These are phyloP conservation scores for Suncus etruscus DNA, from an alignment of 2,113 vertebrate genomes.

Conservation along the genomic window DNA sequence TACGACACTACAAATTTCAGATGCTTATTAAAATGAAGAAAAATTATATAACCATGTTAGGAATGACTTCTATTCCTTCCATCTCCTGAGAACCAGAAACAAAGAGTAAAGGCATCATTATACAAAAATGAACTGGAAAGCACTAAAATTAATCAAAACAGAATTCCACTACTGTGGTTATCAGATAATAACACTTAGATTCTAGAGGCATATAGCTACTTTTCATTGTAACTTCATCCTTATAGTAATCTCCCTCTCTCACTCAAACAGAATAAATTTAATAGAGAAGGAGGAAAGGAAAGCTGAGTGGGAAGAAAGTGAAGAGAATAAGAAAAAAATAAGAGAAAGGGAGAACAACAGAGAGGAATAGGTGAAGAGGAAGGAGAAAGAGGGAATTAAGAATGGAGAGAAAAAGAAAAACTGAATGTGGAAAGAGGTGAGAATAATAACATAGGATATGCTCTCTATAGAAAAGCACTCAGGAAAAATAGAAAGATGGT, in stretches of 20 bases:
- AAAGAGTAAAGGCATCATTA: neutral
- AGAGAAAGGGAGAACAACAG: neutral
- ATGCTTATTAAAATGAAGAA: neutral
- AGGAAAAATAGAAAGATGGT: neutral
- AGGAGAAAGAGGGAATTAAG: too few relatives aligned
- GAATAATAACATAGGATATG: neutral
- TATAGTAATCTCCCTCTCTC: neutral
- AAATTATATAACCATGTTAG: neutral
- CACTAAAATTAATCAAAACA: slow-evolving; percentile 38
- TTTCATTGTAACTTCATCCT: neutral
- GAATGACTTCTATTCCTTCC: neutral
- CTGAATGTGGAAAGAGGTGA: neutral
- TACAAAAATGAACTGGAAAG: neutral
- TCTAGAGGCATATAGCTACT: neutral
- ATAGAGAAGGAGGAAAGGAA: neutral
- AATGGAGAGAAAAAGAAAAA: neutral
- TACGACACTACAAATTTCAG: neutral
- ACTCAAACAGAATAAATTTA: neutral
- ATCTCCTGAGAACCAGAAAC: neutral
- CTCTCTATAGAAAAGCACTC: neutral
- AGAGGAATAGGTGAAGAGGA: neutral
- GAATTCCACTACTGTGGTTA: neutral
- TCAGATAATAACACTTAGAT: neutral
- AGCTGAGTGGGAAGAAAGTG: too few relatives aligned
- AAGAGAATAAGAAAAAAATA: neutral